phyloP scores from a whole-genome alignment of 1,140 invertebrate species.

The Microplitis mediator region DNA sequence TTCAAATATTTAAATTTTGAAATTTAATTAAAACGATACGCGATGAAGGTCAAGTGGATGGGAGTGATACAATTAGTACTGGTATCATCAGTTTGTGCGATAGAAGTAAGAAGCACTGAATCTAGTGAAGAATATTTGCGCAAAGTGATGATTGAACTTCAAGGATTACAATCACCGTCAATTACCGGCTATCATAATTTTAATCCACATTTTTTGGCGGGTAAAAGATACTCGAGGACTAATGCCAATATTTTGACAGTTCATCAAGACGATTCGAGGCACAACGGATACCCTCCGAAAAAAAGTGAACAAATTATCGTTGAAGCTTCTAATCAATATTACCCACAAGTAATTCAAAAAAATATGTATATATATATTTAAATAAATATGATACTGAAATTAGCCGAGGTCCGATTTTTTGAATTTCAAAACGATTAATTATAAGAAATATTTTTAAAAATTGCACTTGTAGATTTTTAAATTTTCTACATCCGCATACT shows the following conservation, averaged over 20 bases:
- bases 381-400: no score
- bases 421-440: no score
- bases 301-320: neutral
- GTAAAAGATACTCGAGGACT: slow-evolving; percentile 19
- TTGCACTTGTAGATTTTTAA: no score
- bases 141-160: slow-evolving; percentile 44
- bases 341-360: no score
- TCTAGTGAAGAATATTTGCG: slow-evolving; percentile 46
- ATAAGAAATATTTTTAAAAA: no score
- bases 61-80: neutral
- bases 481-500: no score
- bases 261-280: slow-evolving; percentile 1
- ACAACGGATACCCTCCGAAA: neutral
- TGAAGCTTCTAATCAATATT: neutral
- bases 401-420: no score
- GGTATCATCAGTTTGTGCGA: neutral
- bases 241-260: neutral
- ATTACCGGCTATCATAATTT: slow-evolving; percentile 1
- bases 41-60: neutral
- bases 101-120: slow-evolving; percentile 24
- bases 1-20: no score
- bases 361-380: no score
- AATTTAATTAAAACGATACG: no score
- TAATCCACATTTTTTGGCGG: slow-evolving; percentile 18
- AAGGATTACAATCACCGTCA: slow-evolving; percentile 38